phyloP scores from a whole-genome alignment of 2,888 invertebrate species.

The Zaprionus obscuricornis region DNA sequence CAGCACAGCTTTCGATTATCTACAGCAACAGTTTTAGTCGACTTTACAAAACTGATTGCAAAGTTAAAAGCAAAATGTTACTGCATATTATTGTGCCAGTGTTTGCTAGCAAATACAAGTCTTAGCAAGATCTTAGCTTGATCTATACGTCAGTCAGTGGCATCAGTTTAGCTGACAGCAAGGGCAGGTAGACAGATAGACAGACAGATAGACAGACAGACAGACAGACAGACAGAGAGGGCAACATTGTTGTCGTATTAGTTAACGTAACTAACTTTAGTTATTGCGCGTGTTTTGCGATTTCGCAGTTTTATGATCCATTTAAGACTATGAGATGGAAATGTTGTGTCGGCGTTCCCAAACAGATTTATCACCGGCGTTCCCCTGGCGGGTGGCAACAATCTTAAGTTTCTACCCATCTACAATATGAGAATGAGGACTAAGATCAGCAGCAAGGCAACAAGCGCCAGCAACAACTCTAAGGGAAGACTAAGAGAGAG shows the following conservation, averaged over 20 bases:
- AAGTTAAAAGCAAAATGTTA: too few relatives aligned
- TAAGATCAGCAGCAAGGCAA: neutral
- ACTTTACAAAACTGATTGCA: too few relatives aligned
- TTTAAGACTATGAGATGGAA: conserved; percentile 78
- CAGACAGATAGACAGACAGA: too few relatives aligned
- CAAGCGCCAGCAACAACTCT: neutral
- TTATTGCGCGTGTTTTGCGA: conserved; percentile 77
- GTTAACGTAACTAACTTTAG: conserved; percentile 79
- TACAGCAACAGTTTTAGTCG: too few relatives aligned
- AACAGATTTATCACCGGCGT: conserved; percentile 79
- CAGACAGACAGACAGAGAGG: neutral
- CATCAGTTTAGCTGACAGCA: too few relatives aligned
- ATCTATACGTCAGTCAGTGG: too few relatives aligned
- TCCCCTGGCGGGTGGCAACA: conserved; percentile 34
- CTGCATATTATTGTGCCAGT: too few relatives aligned
- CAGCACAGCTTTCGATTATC: too few relatives aligned
- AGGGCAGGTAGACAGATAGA: too few relatives aligned
- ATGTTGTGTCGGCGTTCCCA: conserved; percentile 75
- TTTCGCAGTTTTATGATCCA: conserved; percentile 77
- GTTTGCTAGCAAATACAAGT: too few relatives aligned
- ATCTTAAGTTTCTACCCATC: neutral
- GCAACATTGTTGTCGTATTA: conserved; percentile 75
- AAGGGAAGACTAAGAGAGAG: neutral
- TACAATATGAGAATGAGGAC: conserved; percentile 9
- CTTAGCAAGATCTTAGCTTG: too few relatives aligned